phyloP scores from a whole-genome alignment of 2,797 vertebrate genomes.

The Tragelaphus eurycerus region DNA sequence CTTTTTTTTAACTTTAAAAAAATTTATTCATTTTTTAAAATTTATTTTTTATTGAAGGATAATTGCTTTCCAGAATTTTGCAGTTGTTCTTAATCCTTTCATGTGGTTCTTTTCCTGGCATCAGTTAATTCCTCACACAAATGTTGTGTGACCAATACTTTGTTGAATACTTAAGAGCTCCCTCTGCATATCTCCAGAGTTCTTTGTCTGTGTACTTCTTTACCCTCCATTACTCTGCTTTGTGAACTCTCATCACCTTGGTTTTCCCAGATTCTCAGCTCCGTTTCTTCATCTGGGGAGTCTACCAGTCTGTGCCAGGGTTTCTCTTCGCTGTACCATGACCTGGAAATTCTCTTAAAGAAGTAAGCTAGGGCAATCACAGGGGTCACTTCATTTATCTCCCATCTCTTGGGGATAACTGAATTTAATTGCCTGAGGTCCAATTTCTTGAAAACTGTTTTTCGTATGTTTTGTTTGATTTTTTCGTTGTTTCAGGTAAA shows the following conservation, averaged over 20 bases:
- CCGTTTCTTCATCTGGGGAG: not conserved
- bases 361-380: not conserved
- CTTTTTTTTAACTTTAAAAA: not conserved
- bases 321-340: not conserved
- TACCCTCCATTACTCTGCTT: not conserved
- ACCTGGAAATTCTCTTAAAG: not conserved
- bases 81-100: not conserved
- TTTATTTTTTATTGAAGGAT: not conserved
- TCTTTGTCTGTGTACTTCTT: not conserved
- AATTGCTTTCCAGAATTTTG: not conserved
- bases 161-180: not conserved
- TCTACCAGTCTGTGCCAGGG: not conserved
- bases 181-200: not conserved
- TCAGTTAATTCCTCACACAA: not conserved
- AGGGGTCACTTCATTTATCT: not conserved
- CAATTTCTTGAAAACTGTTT: not conserved
- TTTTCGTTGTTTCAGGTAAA: not conserved
- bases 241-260: not conserved
- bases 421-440: not conserved
- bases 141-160: not conserved
- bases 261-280: not conserved
- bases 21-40: not conserved
- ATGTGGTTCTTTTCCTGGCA: not conserved
- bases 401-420: not conserved
- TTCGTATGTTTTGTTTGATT: not conserved